Evolutionary conservation across 2,888 invertebrate species (phyloP), one percentile per base, ranked within the genome.

Genomic region (Melitaea athalia): DNA sequence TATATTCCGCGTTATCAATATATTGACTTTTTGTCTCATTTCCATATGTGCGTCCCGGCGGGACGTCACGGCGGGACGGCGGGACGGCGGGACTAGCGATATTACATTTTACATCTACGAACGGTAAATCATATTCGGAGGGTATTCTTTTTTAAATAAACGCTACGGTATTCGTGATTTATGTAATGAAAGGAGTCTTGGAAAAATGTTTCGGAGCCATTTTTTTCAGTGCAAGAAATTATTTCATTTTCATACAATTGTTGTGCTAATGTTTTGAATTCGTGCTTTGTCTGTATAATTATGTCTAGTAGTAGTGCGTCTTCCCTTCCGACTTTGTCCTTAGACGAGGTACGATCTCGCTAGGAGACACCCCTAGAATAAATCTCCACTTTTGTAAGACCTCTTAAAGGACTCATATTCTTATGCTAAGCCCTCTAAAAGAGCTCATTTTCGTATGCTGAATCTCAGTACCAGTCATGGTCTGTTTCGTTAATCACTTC

Each of bases 71-170:
- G 38, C 57, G 38, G 57, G 57, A 57, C 67, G 63, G 52, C 59
- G 63, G 50, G 59, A 52, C 67, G 63, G 52, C 59, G 63, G 50
- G 59, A 52, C 62, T 50, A 38, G 62, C 60, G 65, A 68, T 68
- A 60, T 68, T 65, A 68, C 66, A 65, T 65, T 65, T 67, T 60
- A 64, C 63, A 59, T 62, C 52, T 59, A 59, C 68, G 12, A 63
- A 59, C 67, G 50, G 68, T 68, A 71, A 71, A 71, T 68, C 71
- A 68, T 66, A 53, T 67, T 63, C 17, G 50, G 15, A 47, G 31
- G 68, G 63, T 65, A 7, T 63, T 57, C 65, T 68, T 68, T 71
- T 71, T 71, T 65, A 68, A 71, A 71, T 68, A 71, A 63, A 71
- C 68, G 68, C 65, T 47, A 61, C 55, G 33, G 63, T 47, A 17